Evolutionary conservation across 2,797 vertebrate species (phyloP).

Genomic region (Falco concolor): DNA sequence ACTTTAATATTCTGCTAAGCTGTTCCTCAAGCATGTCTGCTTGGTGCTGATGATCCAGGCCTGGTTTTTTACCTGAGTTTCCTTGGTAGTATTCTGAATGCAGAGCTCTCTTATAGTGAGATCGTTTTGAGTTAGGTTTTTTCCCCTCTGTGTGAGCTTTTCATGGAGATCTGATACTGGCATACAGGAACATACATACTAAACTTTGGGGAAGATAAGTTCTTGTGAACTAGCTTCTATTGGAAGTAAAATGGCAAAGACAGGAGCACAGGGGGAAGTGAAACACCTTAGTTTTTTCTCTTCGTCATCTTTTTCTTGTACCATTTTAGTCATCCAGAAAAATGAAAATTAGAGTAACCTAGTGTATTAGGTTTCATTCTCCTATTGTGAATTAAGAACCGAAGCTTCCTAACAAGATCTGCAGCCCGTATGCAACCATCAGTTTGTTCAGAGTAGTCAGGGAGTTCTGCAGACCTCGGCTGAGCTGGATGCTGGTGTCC

Average conservation of each 20-base stretch:
- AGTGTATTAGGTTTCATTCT: neutral
- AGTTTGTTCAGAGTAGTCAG: rapidly evolving
- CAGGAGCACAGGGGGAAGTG: neutral
- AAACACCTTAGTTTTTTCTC: neutral
- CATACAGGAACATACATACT: neutral
- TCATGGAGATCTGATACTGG: neutral
- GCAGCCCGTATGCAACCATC: neutral
- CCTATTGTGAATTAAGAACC: neutral
- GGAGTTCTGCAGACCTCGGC: neutral
- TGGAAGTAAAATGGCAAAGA: neutral
- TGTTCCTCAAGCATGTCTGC: neutral
- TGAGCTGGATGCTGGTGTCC: neutral
- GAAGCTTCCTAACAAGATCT: neutral
- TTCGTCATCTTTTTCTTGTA: neutral
- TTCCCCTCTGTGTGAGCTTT: neutral
- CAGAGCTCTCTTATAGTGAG: neutral
- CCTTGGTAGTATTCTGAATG: neutral
- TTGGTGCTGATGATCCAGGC: neutral
- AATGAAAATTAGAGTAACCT: neutral
- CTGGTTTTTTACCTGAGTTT: neutral
- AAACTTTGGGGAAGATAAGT: neutral
- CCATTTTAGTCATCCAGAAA: neutral
- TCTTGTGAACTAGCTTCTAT: neutral
- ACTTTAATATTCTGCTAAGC: neutral
- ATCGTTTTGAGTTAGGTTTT: neutral